Evolutionary conservation across 2,797 vertebrate species (phyloP).

Genomic region (Ctenosaura bakeri): DNA sequence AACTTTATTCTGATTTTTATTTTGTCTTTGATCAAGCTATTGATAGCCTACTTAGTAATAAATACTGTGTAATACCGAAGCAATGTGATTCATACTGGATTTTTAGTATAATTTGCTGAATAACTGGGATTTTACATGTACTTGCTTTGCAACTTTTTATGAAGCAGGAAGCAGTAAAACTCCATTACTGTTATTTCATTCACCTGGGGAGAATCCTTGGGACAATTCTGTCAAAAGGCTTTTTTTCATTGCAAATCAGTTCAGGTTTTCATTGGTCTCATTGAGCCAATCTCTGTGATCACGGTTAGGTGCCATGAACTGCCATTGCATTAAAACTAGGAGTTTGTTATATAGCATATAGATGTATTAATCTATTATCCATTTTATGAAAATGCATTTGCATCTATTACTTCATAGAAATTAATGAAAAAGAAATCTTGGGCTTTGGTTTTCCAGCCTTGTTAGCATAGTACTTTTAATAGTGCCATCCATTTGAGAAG

Average conservation of each 20-base stretch:
- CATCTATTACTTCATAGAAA: conserved; percentile 43
- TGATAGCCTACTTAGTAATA: background rate
- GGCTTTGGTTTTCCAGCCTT: conserved; percentile 54
- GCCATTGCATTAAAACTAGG: background rate
- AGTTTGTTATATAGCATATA: conserved; percentile 18
- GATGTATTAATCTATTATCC: conserved; percentile 41
- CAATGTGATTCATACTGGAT: background rate
- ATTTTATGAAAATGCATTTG: conserved; percentile 42
- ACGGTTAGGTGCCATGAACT: conserved; percentile 14
- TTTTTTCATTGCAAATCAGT: background rate
- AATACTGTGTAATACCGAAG: background rate
- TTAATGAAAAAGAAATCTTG: conserved; percentile 41
- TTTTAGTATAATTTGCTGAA: background rate
- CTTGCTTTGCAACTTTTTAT: background rate
- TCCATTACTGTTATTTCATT: background rate
- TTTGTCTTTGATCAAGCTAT: background rate
- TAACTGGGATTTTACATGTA: background rate
- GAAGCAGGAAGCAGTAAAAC: background rate
- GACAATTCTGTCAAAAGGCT: conserved; percentile 9
- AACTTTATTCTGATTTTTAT: background rate
- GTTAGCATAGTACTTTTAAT: conserved; percentile 66
- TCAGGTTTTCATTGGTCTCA: background rate
- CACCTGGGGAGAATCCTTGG: background rate
- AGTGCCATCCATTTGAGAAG: conserved; percentile 43
- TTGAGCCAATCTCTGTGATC: background rate